Conservation (phyloP, 2,888 invertebrate species). For the Callyntrura sp. region DNA sequence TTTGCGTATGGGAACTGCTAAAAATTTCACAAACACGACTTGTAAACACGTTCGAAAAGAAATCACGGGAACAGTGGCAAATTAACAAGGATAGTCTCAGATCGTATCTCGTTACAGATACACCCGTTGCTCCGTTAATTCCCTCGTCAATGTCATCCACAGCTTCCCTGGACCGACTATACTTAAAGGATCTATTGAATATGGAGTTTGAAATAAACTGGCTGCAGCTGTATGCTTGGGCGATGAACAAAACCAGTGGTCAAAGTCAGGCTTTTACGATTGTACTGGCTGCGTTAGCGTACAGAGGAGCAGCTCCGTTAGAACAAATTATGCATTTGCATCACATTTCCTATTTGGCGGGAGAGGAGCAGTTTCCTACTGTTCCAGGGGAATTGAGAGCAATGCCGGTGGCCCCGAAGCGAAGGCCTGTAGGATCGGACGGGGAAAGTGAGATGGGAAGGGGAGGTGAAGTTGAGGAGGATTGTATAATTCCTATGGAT, state of each 20-base stretch:
- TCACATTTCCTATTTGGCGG: slow-evolving; percentile 25
- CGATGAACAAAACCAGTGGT: neutral
- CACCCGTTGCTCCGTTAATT: neutral
- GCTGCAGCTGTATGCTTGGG: slow-evolving; percentile 49
- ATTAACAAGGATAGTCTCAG: neutral
- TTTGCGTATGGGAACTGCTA: slow-evolving; percentile 1
- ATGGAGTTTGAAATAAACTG: slow-evolving; percentile 49
- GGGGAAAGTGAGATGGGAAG: neutral
- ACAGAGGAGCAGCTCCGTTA: neutral
- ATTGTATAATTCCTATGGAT: neutral
- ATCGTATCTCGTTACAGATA: neutral
- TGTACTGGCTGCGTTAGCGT: slow-evolving; percentile 37
- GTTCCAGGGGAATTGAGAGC: no score
- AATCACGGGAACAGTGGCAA: neutral
- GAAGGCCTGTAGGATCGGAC: neutral
- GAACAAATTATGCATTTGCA: slow-evolving; percentile 43
- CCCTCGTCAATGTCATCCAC: neutral
- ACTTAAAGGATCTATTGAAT: slow-evolving; percentile 33
- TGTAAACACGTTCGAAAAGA: slow-evolving; percentile 18
- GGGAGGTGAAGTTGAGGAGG: neutral
- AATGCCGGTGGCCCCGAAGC: neutral
- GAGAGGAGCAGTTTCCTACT: slow-evolving; percentile 18
- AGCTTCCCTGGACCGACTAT: neutral
- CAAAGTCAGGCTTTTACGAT: slow-evolving; percentile 8
- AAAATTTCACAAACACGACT: neutral